phyloP scores from a whole-genome alignment of 2,113 vertebrate species.

The Ornithorhynchus anatinus region DNA sequence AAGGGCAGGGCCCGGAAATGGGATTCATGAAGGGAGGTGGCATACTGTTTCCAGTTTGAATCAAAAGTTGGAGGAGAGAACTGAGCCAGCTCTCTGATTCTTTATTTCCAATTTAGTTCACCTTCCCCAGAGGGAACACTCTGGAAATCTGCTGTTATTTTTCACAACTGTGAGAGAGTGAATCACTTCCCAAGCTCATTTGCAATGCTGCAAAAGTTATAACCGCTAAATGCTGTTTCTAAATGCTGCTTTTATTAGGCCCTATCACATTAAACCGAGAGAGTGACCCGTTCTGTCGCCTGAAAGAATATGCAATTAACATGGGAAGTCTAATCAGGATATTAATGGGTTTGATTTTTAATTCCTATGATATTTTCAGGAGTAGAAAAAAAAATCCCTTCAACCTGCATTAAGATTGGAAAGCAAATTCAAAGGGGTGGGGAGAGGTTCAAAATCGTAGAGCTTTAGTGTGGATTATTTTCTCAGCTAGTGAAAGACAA shows the following conservation, averaged over 20 bases:
- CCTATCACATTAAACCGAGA: background rate
- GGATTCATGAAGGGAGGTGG: rapidly evolving
- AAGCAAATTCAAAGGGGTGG: slow-evolving; percentile 20
- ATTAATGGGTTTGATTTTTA: slow-evolving; percentile 28
- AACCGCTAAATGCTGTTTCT: background rate
- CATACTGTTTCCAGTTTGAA: background rate
- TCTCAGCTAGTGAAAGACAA: slow-evolving; percentile 1
- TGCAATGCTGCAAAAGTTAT: background rate
- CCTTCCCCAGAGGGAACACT: background rate
- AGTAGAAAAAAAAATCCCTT: slow-evolving; percentile 9
- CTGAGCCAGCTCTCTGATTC: rapidly evolving
- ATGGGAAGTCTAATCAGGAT: slow-evolving; percentile 11
- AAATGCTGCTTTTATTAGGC: background rate
- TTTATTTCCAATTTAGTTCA: background rate
- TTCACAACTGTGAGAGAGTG: background rate
- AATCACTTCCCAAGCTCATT: background rate
- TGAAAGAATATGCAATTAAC: slow-evolving; percentile 27
- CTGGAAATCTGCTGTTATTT: background rate
- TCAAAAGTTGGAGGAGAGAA: background rate
- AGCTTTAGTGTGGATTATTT: slow-evolving; percentile 29
- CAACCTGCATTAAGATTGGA: background rate
- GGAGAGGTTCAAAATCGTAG: background rate
- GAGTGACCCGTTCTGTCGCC: slow-evolving; percentile 5
- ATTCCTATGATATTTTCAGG: slow-evolving; percentile 35
- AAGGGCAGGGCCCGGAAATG: too few relatives aligned